Conservation (phyloP, 2,888 invertebrate genomes). For the Apeira syringaria region DNA sequence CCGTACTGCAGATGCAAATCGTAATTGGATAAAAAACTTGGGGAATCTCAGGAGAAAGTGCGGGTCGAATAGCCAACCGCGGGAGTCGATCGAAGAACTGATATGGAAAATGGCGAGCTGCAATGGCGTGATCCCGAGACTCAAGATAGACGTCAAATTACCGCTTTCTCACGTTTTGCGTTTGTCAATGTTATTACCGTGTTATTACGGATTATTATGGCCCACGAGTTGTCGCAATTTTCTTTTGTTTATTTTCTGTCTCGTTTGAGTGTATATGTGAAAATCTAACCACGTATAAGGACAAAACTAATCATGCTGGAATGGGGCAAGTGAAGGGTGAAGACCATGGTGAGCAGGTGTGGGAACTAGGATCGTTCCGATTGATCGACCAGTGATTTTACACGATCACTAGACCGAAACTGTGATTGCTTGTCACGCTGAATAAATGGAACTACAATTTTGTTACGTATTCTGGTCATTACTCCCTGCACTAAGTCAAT, state of each 20-base stretch:
- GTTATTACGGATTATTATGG: constrained; percentile 35
- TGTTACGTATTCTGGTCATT: constrained; percentile 45
- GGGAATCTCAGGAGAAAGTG: constrained; percentile 58
- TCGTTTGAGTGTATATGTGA: constrained; percentile 2
- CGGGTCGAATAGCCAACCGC: constrained; percentile 15
- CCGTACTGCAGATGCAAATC: constrained; percentile 40
- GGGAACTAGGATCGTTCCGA: constrained; percentile 28
- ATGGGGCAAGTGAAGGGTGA: constrained; percentile 7
- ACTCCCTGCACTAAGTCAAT: constrained; percentile 24
- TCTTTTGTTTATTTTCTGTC: constrained; percentile 13
- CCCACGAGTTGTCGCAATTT: constrained; percentile 27
- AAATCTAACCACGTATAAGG: constrained; percentile 4
- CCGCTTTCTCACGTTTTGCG: constrained; percentile 42
- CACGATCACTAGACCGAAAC: constrained; percentile 43
- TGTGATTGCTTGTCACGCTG: constrained; percentile 37
- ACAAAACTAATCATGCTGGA: neutral
- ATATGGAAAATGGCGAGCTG: constrained; percentile 22
- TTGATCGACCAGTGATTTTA: constrained; percentile 32
- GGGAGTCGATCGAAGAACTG: constrained; percentile 48
- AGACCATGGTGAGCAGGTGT: constrained; percentile 18
- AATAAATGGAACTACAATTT: constrained; percentile 40
- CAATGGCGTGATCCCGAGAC: constrained; percentile 10
- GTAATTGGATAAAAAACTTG: constrained; percentile 54
- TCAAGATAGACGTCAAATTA: constrained; percentile 11
- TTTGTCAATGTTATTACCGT: constrained; percentile 22